Evolutionary conservation across 2,888 invertebrate genomes (phyloP), one percentile per base, ranked within the genome.

Genomic region (Chloroclysta siterata): DNA sequence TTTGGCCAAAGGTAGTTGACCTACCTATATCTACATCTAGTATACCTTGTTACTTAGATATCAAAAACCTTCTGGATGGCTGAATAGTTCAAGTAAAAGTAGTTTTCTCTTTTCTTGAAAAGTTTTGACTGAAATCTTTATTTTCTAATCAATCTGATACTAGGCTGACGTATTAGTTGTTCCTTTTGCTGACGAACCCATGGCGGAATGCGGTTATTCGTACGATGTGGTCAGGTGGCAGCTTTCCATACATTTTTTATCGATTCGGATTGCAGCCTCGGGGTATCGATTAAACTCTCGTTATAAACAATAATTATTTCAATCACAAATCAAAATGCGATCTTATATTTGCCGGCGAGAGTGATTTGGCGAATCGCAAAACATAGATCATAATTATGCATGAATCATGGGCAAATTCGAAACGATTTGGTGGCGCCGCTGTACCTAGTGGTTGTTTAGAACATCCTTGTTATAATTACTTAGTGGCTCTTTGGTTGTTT

Each of bases 161-260:
- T 63, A 52, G 33, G n/a, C 52, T 44, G 73, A 80, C 64, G 75
- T 76, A 76, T 74, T 48, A 41, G 48, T 56, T 73, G 74, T 75
- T 79, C 74, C 74, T 78, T 80, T 81, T 77, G 72, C 64, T 70
- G 75, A 77, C 72, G 76, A 77, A 69, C 65, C 72, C 75, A 63
- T 53, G 61, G 41, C 77, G 76, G 86, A 87, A 87, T 87, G 87
- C 83, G 85, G 85, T 81, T 85, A 81, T 72, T 75, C 80, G 80
- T 76, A 81, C 81, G 75, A 71, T 73, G 79, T 75, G 78, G 71
- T 70, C 75, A 74, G 75, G 73, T 74, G 75, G 71, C 82, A 79
- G 82, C 82, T 85, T 84, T 84, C 84, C 81, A 80, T 74, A 75
- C 75, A 82, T 82, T 83, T 84, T 86, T 85, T 82, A 82, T 86